Conservation (phyloP, 2,888 invertebrate species). For the Aromia moschata region DNA sequence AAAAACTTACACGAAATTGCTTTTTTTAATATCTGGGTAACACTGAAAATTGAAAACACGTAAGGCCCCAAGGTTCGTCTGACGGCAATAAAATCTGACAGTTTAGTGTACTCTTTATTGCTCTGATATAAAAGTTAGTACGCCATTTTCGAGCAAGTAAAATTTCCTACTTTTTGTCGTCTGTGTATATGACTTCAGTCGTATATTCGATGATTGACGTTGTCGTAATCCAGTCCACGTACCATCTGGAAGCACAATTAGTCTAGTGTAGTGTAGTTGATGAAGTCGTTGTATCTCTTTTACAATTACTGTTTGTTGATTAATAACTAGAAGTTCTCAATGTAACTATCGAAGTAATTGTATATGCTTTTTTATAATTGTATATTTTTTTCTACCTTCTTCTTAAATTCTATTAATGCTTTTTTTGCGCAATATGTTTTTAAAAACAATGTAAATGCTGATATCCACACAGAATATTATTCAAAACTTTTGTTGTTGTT, state of each 20-base stretch:
- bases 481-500: no score
- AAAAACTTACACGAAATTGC: no score
- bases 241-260: conserved; percentile 15
- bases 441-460: no score
- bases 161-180: not conserved
- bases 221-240: conserved; percentile 4
- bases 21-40: no score
- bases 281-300: conserved; percentile 11
- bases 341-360: conserved; percentile 11
- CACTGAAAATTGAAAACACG: not conserved
- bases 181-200: not conserved
- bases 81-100: not conserved
- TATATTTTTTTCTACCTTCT: no score
- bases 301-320: conserved; percentile 5
- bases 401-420: no score
- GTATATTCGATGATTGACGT: conserved; percentile 5
- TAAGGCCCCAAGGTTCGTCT: not conserved
- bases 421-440: no score
- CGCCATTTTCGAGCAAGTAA: not conserved
- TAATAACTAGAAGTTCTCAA: conserved; percentile 7
- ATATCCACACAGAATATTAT: no score
- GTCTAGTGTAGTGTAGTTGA: not conserved
- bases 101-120: not conserved
- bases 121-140: not conserved
- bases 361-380: no score